Conservation (phyloP, 2,113 vertebrate species). For the Ochotona princeps region DNA sequence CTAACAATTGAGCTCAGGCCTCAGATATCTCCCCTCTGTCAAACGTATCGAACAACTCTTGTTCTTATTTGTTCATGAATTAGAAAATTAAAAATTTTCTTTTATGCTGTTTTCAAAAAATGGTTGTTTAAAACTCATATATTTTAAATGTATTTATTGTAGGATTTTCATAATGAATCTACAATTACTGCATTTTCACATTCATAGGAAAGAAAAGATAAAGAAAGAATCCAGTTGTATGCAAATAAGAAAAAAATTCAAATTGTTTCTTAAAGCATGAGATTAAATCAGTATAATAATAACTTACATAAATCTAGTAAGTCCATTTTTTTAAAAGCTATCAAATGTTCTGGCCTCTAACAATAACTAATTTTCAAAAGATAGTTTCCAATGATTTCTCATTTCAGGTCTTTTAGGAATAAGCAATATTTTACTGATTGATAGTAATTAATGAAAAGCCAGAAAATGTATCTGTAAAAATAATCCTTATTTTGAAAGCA, state of each 20-base stretch:
- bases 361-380: not conserved
- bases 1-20: too few species aligned
- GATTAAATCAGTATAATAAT: not conserved
- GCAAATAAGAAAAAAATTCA: too few species aligned
- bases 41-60: not conserved
- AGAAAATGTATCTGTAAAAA: constrained; percentile 38
- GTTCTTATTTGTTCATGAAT: not conserved
- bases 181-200: constrained; percentile 49
- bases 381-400: constrained; percentile 27
- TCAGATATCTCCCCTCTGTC: too few species aligned
- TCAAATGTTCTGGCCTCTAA: not conserved
- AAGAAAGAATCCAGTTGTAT: not conserved
- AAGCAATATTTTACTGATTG: constrained; percentile 29
- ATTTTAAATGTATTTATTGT: not conserved
- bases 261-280: not conserved
- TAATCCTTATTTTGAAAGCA: constrained; percentile 49
- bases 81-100: not conserved
- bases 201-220: not conserved
- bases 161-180: not conserved
- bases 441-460: constrained; percentile 32
- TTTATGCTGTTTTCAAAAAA: not conserved
- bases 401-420: not conserved
- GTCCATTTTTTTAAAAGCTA: not conserved
- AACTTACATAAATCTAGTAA: not conserved
- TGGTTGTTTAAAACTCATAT: not conserved